Conservation (phyloP, 2,888 invertebrate genomes). For the Drosophila putrida region DNA sequence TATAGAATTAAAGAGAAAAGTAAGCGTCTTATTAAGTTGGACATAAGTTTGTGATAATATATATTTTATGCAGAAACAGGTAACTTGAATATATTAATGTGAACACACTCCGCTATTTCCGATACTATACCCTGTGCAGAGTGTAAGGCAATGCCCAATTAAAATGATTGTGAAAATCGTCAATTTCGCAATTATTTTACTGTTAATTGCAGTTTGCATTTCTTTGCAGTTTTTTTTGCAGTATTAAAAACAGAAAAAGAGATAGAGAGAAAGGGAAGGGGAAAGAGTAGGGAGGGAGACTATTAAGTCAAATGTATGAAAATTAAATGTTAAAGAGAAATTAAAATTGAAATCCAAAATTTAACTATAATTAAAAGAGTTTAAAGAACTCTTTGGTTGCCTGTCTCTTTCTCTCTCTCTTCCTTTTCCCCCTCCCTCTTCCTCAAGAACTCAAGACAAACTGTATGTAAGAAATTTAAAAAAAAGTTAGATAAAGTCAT, state of each 20-base stretch:
- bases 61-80: no score
- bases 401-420: no score
- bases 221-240: neutral
- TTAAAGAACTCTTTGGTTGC: no score
- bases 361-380: neutral
- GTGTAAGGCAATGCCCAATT: conserved; percentile 4
- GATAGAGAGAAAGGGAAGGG: no score
- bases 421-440: neutral
- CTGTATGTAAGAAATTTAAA: neutral
- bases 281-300: no score
- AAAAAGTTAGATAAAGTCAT: neutral
- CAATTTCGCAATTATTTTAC: conserved; percentile 7
- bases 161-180: conserved; percentile 16
- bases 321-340: neutral
- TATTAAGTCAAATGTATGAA: no score
- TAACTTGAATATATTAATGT: no score
- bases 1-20: no score
- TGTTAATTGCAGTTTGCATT: conserved; percentile 10
- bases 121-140: neutral
- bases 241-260: neutral
- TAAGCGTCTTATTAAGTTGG: no score
- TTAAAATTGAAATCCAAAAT: neutral
- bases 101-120: no score
- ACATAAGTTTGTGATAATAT: no score
- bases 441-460: no score